Evolutionary conservation across 2,888 invertebrate species (phyloP), one percentile per base, ranked within the genome.

Genomic region (Eulithis testata): DNA sequence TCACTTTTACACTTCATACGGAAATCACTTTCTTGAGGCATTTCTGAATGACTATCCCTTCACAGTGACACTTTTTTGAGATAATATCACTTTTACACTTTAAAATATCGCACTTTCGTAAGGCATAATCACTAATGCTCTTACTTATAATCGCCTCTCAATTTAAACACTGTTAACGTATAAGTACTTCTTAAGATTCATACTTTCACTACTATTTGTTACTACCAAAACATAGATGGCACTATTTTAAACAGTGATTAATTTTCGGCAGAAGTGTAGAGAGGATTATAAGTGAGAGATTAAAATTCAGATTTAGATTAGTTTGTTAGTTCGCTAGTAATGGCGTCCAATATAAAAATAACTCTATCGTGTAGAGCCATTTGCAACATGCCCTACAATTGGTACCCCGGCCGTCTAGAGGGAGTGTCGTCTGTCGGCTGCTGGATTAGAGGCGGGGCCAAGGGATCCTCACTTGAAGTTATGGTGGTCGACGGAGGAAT

Each of bases 391-490:
- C 82, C 82, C 90, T 91, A 91, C 88, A 91, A 83, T 70, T 90
- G 89, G 79, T 89, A 89, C 12, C 82, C 86, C 45, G 85, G 73
- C 37, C 86, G 77, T 43, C 80, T 73, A 67, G 82, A 85, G 65
- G 81, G 83, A 72, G 75, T 65, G 59, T 82, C 87, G n/a, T 73
- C 72, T 14, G 85, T 85, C 0, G 87, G 82, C 68, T 83, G 85
- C 65, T 49, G 71, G 50, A 90, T 83, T 40, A 89, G 83, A 0
- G 91, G 90, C 0, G 91, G 91, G 2, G 91, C 74, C 1, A 91
- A 86, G 0, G 91, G 91, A 64, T 90, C 91, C 76, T 86, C 88
- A 77, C 85, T 87, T 0, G 91, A 90, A 0, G 90, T 86, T 51
- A 90, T 75, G 1, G 91, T 91, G 0, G 90, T 86, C 1, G 91